Evolutionary conservation across 2,113 vertebrate genomes (phyloP).

Genomic region (Tinamus guttatus): DNA sequence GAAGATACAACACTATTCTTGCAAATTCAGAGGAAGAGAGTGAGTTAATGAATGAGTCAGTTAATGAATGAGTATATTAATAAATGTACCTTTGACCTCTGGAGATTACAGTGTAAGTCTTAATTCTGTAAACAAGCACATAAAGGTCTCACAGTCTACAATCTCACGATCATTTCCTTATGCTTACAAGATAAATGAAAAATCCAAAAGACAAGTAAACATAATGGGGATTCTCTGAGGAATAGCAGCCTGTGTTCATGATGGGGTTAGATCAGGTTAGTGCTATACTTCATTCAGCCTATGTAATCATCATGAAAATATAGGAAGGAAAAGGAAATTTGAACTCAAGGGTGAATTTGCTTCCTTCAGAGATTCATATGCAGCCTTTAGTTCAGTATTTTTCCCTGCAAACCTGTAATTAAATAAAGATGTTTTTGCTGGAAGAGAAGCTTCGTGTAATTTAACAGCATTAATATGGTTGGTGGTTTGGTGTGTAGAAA

Average conservation of each 20-base stretch:
- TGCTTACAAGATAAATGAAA: neutral
- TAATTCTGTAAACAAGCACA: slow-evolving; percentile 22
- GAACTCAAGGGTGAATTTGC: neutral
- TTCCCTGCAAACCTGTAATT: neutral
- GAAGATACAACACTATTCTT: neutral
- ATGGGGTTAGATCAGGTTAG: neutral
- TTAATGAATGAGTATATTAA: slow-evolving; percentile 28
- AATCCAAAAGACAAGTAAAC: neutral
- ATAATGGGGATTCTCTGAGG: neutral
- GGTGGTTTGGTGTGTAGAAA: neutral
- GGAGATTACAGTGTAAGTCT: neutral
- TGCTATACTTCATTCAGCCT: neutral
- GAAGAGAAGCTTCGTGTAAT: neutral
- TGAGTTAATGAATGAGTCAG: slow-evolving; percentile 24
- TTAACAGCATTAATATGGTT: neutral
- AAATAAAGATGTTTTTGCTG: neutral
- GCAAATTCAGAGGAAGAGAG: neutral
- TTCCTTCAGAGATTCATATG: neutral
- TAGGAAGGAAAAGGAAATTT: neutral
- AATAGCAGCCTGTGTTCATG: neutral
- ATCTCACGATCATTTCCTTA: neutral
- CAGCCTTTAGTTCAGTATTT: neutral
- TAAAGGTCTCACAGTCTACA: neutral
- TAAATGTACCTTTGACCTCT: slow-evolving; percentile 35
- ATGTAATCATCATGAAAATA: fast-evolving